These are phyloP conservation scores for Hoplodrina ambigua DNA, from an alignment of 2,888 invertebrate genomes.

Conservation along the genomic window DNA sequence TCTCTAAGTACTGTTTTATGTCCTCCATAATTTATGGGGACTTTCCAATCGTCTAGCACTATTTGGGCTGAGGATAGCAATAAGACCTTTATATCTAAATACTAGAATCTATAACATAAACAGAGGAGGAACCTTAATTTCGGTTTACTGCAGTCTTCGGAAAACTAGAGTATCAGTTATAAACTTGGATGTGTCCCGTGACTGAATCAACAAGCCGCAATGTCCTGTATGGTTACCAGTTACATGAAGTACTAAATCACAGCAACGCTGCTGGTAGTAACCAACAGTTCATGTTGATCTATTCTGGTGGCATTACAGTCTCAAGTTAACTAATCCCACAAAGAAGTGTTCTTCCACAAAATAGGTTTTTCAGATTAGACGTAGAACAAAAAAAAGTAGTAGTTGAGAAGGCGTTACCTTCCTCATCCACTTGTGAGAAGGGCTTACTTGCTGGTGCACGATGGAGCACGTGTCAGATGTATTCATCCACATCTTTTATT, in stretches of 20 bases:
- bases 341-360: background rate
- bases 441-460: background rate
- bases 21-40: conserved; percentile 48
- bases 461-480: background rate
- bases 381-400: too few species aligned
- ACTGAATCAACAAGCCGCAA: too few species aligned
- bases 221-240: too few species aligned
- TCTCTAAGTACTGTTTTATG: conserved; percentile 55
- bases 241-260: too few species aligned
- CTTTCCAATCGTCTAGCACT: conserved; percentile 39
- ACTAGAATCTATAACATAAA: background rate
- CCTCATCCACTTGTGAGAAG: background rate
- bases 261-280: too few species aligned
- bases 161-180: background rate
- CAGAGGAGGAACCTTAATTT: background rate
- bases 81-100: conserved; percentile 18
- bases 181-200: too few species aligned
- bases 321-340: background rate
- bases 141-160: background rate
- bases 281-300: too few species aligned
- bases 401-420: background rate
- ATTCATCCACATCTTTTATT: background rate
- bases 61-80: conserved; percentile 18
- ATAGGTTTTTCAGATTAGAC: too few species aligned
- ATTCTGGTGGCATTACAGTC: background rate